A percentile compares a stretch with the other conserved stretches of the same genome.
Conservation (phyloP, 30 jellyfish, hydroid and myxozoan species). For the Hydra vulgaris region DNA sequence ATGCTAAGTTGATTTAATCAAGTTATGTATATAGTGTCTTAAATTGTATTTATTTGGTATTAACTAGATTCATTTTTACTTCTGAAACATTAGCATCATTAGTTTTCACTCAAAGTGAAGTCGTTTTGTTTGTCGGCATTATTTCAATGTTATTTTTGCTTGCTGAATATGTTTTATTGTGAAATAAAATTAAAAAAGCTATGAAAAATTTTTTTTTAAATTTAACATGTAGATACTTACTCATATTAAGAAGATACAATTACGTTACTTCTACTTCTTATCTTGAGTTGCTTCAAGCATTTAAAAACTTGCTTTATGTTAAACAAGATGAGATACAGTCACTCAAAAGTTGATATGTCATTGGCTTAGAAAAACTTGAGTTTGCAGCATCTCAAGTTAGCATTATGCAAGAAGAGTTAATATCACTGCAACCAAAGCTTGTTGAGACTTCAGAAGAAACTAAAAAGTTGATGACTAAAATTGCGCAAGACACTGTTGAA, state of each 20-base stretch:
- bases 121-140: too few species aligned
- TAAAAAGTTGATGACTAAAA: constrained; percentile 67
- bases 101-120: too few species aligned
- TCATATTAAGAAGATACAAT: constrained; percentile 69
- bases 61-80: too few species aligned
- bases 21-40: too few species aligned
- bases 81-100: too few species aligned
- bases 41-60: too few species aligned
- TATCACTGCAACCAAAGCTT: constrained; percentile 84
- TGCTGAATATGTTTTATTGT: too few species aligned
- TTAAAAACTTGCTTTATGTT: constrained; percentile 48
- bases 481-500: constrained; percentile 95
- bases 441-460: constrained; percentile 97
- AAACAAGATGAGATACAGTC: constrained; percentile 66
- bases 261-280: constrained; percentile 97
- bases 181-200: too few species aligned
- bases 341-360: constrained; percentile 65
- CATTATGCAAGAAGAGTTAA: constrained; percentile 85
- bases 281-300: constrained; percentile 82
- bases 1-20: too few species aligned
- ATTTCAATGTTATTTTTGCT: too few species aligned
- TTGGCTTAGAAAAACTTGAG: constrained; percentile 85
- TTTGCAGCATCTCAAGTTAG: constrained; percentile 92
- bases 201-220: neutral
- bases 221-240: constrained; percentile 36